Conservation (phyloP, 2,113 vertebrate species). For the Butastur rufipennis region DNA sequence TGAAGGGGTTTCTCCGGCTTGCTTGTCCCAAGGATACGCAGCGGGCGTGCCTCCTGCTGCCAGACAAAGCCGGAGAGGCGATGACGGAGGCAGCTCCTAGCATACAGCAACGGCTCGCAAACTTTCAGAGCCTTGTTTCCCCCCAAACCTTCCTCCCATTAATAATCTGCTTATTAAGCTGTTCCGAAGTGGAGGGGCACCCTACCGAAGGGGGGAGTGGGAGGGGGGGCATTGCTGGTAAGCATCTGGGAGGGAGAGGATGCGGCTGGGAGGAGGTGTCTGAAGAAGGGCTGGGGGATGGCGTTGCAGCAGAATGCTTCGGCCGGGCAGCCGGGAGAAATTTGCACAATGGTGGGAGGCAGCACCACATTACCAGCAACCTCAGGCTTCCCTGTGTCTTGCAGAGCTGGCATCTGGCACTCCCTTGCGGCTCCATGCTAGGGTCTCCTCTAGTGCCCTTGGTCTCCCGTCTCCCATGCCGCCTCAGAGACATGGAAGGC, state of each 20-base stretch:
- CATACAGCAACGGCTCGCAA: not conserved
- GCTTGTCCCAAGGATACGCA: not conserved
- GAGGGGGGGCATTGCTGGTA: not conserved
- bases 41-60: constrained; percentile 20
- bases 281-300: constrained; percentile 31
- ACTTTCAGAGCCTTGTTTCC: not conserved
- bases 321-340: not conserved
- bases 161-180: not conserved
- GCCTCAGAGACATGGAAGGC: not conserved
- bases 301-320: not conserved
- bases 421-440: not conserved
- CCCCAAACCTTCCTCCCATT: not conserved
- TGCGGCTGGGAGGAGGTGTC: not conserved
- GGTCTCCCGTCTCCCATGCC: not conserved
- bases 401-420: not conserved
- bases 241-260: not conserved
- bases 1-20: not conserved
- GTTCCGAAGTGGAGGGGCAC: not conserved
- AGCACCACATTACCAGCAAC: not conserved
- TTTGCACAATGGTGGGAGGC: constrained; percentile 29
- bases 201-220: not conserved
- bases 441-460: not conserved
- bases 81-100: not conserved
- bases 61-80: constrained; percentile 39
- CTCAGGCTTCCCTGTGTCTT: not conserved